Evolutionary conservation across 2,113 vertebrate species (phyloP).

Genomic region (Phocoena sinus): DNA sequence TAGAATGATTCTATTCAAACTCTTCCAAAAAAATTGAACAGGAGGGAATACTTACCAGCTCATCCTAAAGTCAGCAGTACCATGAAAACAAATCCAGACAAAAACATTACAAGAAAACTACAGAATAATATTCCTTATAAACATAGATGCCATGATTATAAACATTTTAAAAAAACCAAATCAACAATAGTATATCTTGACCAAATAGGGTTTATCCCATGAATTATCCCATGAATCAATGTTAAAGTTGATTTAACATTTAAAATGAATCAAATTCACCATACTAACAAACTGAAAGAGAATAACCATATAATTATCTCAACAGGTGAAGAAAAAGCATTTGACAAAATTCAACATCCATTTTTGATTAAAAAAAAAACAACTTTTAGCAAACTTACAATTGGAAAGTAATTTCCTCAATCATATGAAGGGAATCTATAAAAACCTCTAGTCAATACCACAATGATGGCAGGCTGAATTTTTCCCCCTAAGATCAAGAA

Average conservation of each 20-base stretch:
- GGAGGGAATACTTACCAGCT: background rate
- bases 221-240: background rate
- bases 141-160: background rate
- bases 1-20: background rate
- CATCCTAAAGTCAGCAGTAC: background rate
- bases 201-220: background rate
- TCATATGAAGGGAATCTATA: background rate
- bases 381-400: background rate
- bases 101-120: background rate
- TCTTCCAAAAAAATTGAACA: background rate
- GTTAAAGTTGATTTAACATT: slow-evolving; percentile 2
- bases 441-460: background rate
- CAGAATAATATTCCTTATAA: background rate
- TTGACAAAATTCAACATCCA: background rate
- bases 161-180: background rate
- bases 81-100: background rate
- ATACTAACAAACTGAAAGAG: background rate
- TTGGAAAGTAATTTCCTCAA: background rate
- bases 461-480: background rate
- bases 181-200: background rate
- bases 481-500: background rate
- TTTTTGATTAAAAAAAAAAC: background rate
- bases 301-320: background rate
- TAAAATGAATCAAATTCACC: background rate
- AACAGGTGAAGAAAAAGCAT: background rate